Evolutionary conservation across 1,140 invertebrate species (phyloP).

Genomic region (Nylanderia fulva): DNA sequence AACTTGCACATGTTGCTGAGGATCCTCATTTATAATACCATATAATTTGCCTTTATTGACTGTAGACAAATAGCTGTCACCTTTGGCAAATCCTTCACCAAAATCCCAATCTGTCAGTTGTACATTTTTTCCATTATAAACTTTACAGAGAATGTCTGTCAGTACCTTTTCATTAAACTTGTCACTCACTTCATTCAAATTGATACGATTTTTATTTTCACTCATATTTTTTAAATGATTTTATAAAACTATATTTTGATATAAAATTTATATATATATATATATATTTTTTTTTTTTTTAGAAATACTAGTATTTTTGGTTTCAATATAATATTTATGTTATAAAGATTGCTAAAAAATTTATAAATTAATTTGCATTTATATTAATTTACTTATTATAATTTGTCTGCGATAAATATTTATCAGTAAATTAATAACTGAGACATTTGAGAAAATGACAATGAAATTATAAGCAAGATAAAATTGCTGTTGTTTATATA

Average conservation of each 20-base stretch:
- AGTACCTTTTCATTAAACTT: slow-evolving; percentile 84
- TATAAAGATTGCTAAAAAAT: background rate
- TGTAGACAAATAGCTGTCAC: slow-evolving; percentile 89
- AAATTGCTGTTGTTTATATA: too few species aligned
- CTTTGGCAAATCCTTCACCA: slow-evolving; percentile 85
- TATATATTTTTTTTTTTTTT: too few species aligned
- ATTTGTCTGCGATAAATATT: background rate
- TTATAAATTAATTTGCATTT: too few species aligned
- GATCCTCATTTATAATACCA: slow-evolving; percentile 74
- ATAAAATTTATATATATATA: background rate
- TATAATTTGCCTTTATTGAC: slow-evolving; percentile 87
- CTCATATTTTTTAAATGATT: slow-evolving; percentile 52
- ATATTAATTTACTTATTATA: background rate
- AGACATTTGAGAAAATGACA: too few species aligned
- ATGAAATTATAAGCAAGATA: background rate
- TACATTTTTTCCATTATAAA: slow-evolving; percentile 80
- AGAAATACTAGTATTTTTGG: background rate
- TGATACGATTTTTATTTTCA: slow-evolving; percentile 60
- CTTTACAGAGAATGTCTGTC: slow-evolving; percentile 81
- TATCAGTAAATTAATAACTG: too few species aligned
- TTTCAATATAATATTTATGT: background rate
- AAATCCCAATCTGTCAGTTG: slow-evolving; percentile 84
- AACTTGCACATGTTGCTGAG: slow-evolving; percentile 72
- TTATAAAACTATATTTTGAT: background rate
- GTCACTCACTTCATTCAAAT: slow-evolving; percentile 71